Conservation (phyloP, 35 echinoderm and acorn worm genomes). For the Apostichopus japonicus region DNA sequence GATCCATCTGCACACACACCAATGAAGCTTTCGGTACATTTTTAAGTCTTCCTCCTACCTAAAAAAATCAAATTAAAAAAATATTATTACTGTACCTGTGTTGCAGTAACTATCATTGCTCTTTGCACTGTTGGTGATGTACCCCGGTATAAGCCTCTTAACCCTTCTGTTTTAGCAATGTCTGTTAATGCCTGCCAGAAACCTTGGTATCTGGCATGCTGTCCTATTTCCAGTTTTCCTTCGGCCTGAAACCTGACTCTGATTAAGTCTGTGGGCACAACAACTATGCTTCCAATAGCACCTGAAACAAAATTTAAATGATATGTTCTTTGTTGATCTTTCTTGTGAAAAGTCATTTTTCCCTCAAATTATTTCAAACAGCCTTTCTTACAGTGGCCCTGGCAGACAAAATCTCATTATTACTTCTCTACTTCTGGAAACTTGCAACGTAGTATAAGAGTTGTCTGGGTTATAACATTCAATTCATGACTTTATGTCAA, state of each 20-base stretch:
- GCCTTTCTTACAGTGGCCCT: too few species aligned
- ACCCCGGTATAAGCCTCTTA: constrained; percentile 87
- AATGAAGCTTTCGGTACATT: too few species aligned
- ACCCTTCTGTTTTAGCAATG: constrained; percentile 78
- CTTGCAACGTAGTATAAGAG: too few species aligned
- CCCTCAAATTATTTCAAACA: too few species aligned
- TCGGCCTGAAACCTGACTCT: constrained; percentile 89
- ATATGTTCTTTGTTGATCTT: not conserved
- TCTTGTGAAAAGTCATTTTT: too few species aligned
- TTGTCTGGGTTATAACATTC: too few species aligned
- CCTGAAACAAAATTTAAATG: constrained; percentile 53
- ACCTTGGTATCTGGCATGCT: constrained; percentile 62
- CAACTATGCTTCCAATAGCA: constrained; percentile 86
- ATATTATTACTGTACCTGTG: constrained; percentile 64
- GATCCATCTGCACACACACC: too few species aligned
- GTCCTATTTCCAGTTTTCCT: constrained; percentile 58
- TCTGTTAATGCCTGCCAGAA: constrained; percentile 81
- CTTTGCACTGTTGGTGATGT: constrained; percentile 93
- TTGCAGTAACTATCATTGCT: constrained; percentile 88
- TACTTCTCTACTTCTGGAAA: too few species aligned
- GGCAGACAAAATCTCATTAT: too few species aligned
- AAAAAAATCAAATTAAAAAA: not conserved
- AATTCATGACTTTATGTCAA: too few species aligned
- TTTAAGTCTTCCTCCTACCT: not conserved
- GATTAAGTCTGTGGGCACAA: constrained; percentile 89